Base-by-base conservation (phyloP, 2,797 vertebrate species). In the Lerista edwardsae region DNA sequence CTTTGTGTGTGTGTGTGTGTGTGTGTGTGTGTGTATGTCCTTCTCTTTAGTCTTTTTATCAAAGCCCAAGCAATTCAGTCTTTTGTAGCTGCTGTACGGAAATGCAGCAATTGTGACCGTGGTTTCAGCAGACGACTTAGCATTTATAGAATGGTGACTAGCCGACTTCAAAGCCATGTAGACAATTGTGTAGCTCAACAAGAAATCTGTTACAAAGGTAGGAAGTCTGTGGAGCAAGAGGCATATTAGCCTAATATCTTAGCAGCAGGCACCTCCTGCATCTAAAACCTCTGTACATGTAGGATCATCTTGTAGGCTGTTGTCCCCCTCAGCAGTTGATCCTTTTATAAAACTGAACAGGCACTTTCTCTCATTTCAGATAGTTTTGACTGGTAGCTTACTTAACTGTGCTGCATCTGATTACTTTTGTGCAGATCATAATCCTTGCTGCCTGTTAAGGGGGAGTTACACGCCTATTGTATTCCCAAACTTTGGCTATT, bases 31-130 rank as follows among this genome's bases (percentile, higher is more conserved):
- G 41, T 44, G 41, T 44, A 9, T 44, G 41, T 4, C 41, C 4
- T 9, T 4, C 8, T 29, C 39, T 47, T 85, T 77, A 25, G 57
- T 91, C 79, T 75, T 89, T 89, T 92, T 94, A 87, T 93, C 83
- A 89, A 91, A 93, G 51, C 21, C 82, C 34, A 39, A 0, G 34
- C 89, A 87, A 87, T 36, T 68, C 4, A 87, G 19, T 82, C 80
- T 84, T 92, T 91, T 91, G 41, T 85, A 88, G 29, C 80, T 84
- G 85, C 75, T 92, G 79, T 34, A 86, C 34, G 72, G 91, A 90
- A 92, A 88, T 84, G 84, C n/a, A 80, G 80, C 90, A 92, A 92
- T 92, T 6, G 79, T 86, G 1, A 88, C 91, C 90, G 64, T 29
- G 4, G 85, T 51, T 91, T 92, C 77, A 86, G 64, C 10, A 84